These are phyloP conservation scores for Paraescarpia echinospica DNA, from an alignment of 1,140 invertebrate genomes.

Conservation along the genomic window DNA sequence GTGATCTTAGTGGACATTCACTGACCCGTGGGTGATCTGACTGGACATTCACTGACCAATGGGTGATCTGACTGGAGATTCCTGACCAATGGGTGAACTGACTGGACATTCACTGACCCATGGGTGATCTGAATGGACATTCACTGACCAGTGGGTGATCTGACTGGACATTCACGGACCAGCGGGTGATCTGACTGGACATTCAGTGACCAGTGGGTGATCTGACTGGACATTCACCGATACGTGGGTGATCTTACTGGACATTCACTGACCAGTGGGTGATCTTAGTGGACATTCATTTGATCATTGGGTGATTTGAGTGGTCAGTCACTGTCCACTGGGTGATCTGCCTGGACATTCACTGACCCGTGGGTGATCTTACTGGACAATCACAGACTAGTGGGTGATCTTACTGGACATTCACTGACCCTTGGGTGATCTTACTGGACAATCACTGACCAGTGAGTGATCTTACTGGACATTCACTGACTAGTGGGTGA, in stretches of 20 bases:
- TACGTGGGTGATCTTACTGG: conserved; percentile 41
- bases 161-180: conserved; percentile 37
- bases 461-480: conserved; percentile 35
- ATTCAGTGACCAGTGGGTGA: conserved; percentile 47
- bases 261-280: conserved; percentile 48
- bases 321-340: conserved; percentile 39
- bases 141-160: conserved; percentile 47
- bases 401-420: conserved; percentile 27
- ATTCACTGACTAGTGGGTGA: conserved; percentile 47
- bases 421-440: conserved; percentile 46
- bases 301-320: too few species aligned
- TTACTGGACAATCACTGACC: conserved; percentile 37
- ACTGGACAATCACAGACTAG: conserved; percentile 43
- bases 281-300: not conserved
- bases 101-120: conserved; percentile 44
- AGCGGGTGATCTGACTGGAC: not conserved
- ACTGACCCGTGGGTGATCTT: conserved; percentile 48
- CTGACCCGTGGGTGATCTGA: conserved; percentile 47
- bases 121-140: conserved; percentile 26
- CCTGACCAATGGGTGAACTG: conserved; percentile 42
- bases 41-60: conserved; percentile 39
- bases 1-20: not conserved
- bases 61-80: not conserved
- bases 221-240: conserved; percentile 31
- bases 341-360: not conserved